Evolutionary conservation across 1,140 invertebrate species (phyloP), one percentile per base, ranked within the genome.

Genomic region (Musca domestica): DNA sequence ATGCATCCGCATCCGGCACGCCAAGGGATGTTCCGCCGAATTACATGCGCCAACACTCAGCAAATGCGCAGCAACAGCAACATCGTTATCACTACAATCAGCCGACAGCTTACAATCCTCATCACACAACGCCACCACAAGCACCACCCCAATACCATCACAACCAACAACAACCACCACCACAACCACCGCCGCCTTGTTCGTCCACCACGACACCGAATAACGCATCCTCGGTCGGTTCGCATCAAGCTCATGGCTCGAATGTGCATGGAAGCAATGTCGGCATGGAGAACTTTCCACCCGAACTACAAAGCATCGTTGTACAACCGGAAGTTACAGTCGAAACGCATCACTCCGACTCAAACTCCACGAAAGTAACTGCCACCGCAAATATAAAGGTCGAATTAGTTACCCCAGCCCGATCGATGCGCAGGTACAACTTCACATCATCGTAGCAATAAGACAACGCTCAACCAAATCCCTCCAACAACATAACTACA

Each of bases 351-450:
- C 81, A 76, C 58, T 77, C 74, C 67, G 88, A 90, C 72, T 87
- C 89, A 72, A 92, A 90, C 41, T 93, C 92, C 65, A 93, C 92
- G 65, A 92, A 92, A 85, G 92, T 94, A 70, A 96, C 93, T 67
- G 94, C 95, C 15, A 97, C 94, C 70, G 92, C 95, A 58, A 96
- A 95, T 82, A 94, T 97, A 71, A 97, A 96, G 84, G 94, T 97
- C 61, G 94, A 98, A 87, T 89, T 98, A 69, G 94, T 96, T 70
- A 92, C 94, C 58, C 93, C 94, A 5, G 84, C 87, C 66, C 73
- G 78, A 41, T 74, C 78, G 64, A 66, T 78, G 66, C 73, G 79
- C 69, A 81, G 76, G 67, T 81, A 77, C 61, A 79, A 78, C 70
- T 79, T 78, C 63, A 73, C 77, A 66, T 10, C 34, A 41, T 81